Percentiles rank a stretch among this genome's conserved stretches.
phyloP scores from a whole-genome alignment of 2,797 vertebrate genomes.

The Cuniculus paca region DNA sequence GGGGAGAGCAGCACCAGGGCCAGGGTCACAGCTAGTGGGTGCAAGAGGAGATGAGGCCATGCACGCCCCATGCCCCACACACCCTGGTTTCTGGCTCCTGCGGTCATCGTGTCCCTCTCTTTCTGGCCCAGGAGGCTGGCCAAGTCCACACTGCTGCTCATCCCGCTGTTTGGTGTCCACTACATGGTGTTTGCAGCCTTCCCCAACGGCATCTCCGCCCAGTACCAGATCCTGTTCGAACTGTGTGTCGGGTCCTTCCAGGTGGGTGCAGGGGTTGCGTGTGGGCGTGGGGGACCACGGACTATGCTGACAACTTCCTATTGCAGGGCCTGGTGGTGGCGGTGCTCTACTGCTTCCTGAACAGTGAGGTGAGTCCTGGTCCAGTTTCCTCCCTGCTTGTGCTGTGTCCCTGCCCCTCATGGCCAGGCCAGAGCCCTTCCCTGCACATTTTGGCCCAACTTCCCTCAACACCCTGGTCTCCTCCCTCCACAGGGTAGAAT shows the following conservation, averaged over 20 bases:
- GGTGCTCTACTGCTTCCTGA: slow-evolving; percentile 96
- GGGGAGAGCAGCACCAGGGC: not conserved
- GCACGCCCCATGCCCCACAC: no score
- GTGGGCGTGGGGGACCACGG: rapidly evolving
- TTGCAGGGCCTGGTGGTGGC: slow-evolving; percentile 96
- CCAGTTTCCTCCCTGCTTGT: not conserved
- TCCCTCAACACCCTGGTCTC: not conserved
- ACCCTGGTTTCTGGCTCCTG: not conserved
- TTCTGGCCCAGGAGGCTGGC: slow-evolving; percentile 91
- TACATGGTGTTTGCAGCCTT: slow-evolving; percentile 94
- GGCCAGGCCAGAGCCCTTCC: not conserved
- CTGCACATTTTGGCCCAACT: no score
- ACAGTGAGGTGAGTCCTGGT: slow-evolving; percentile 94
- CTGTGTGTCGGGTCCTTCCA: slow-evolving; percentile 96
- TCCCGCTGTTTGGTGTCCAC: slow-evolving; percentile 96
- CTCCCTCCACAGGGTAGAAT: not conserved
- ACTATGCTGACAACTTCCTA: slow-evolving; percentile 61
- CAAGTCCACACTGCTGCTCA: slow-evolving; percentile 95
- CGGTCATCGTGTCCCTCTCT: not conserved
- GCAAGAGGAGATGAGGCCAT: not conserved
- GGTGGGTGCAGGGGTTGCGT: slow-evolving; percentile 85
- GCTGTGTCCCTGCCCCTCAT: not conserved
- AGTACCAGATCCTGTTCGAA: slow-evolving; percentile 94
- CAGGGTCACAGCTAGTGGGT: not conserved
- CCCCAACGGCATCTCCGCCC: slow-evolving; percentile 89